These are phyloP conservation scores for Drosophila cyrtoloma DNA, from an alignment of 2,888 invertebrate species.

Conservation along the genomic window DNA sequence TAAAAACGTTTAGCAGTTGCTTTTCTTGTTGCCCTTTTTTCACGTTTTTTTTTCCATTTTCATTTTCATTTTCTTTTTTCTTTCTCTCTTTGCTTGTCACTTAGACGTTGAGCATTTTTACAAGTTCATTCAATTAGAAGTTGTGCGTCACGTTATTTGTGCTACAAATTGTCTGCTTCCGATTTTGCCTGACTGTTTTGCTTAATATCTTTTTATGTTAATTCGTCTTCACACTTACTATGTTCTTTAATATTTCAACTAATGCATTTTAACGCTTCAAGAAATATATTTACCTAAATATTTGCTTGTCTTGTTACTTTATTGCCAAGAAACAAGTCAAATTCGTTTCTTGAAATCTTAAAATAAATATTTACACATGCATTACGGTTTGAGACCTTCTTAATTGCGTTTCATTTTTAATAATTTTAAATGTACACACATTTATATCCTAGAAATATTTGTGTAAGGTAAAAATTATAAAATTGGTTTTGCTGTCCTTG, in stretches of 20 bases:
- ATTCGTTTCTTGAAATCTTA: no score
- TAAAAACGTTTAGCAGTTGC: slow-evolving; percentile 62
- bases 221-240: slow-evolving; percentile 14
- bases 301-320: no score
- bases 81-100: slow-evolving; percentile 44
- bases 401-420: neutral
- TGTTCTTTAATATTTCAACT: slow-evolving; percentile 6
- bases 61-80: neutral
- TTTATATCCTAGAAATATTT: neutral
- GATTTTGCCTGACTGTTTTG: slow-evolving; percentile 16
- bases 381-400: neutral
- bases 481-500: neutral
- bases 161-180: slow-evolving; percentile 34
- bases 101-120: slow-evolving; percentile 69
- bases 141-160: slow-evolving; percentile 52
- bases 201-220: slow-evolving; percentile 37
- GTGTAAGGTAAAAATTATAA: neutral
- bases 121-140: slow-evolving; percentile 78
- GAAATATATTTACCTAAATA: neutral
- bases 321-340: no score
- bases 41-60: neutral
- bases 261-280: neutral
- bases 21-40: slow-evolving; percentile 31
- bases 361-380: neutral
- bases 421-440: neutral